Base-by-base conservation (phyloP, 37 sponge, comb jelly and placozoan species). In the Beroe ovata region DNA sequence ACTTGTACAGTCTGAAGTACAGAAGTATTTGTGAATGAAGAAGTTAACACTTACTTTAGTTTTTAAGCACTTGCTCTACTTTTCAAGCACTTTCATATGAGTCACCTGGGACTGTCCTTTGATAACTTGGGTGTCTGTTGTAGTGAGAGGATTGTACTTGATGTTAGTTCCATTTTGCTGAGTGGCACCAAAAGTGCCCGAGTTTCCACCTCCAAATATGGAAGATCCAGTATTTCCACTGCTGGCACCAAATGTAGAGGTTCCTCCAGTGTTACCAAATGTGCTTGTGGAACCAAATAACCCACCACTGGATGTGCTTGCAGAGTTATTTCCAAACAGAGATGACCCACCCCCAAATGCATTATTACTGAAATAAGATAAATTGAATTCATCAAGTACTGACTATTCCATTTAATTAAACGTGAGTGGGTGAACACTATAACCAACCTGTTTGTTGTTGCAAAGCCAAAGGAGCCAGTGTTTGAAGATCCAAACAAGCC, bases 91-190 rank as follows among this genome's bases (percentile, higher is more conserved):
- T n/a, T n/a, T n/a, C n/a, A n/a, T 47, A 47, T 47, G 11, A 47
- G 3, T 40, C 22, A 77, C 84, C 84, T 39, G 42, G 25, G 35
- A 36, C 25, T 77, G 84, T 36, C 84, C 84, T 23, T 77, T 77
- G 47, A 77, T 42, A 1, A 36, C 39, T 42, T 42, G 54, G 22
- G 84, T 77, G 28, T 77, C 84, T 26, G 26, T 33, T n/a, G 84
- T 28, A 77, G 33, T 42, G 8, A 77, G 8, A 11, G 84, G 84
- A 23, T 77, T 77, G 54, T 42, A 77, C 47, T 77, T 39, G 20
- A 77, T 77, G 25, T 77, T 77, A 40, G 84, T 40, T 40, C 84
- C 84, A 77, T 77, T 77, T 26, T 77, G 84, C 28, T 77, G 84
- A 14, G 84, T 77, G 3, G 84, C 42, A 8, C 84, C 84, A 40